Conservation (phyloP, 1,140 invertebrate genomes). For the Eriocheir sinensis region DNA sequence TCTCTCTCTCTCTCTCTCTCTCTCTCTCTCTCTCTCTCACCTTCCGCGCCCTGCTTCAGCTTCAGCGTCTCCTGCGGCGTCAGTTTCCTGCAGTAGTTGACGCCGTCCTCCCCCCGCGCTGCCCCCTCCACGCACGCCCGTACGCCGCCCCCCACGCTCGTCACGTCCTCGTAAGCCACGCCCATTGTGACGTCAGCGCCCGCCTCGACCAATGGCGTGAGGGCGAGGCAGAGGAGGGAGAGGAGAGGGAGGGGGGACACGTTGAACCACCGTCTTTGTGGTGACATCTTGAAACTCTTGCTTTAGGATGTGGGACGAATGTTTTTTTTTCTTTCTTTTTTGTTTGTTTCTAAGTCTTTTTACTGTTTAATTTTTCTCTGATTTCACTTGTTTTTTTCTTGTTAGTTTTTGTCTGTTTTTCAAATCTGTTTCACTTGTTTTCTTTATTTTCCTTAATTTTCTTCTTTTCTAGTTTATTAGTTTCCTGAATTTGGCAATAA, state of each 20-base stretch:
- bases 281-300: too few species aligned
- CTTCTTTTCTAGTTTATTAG: too few species aligned
- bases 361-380: too few species aligned
- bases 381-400: too few species aligned
- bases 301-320: too few species aligned
- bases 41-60: conserved; percentile 49
- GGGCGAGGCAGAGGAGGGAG: background rate
- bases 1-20: background rate
- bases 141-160: conserved; percentile 41
- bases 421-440: too few species aligned
- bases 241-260: background rate
- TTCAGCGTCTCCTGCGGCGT: conserved; percentile 39
- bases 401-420: too few species aligned
- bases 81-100: conserved; percentile 62
- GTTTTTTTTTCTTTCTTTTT: too few species aligned
- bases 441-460: too few species aligned
- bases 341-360: too few species aligned
- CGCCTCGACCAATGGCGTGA: background rate
- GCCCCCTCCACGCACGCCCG: conserved; percentile 39
- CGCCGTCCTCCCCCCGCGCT: conserved; percentile 61
- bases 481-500: too few species aligned
- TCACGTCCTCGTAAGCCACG: conserved; percentile 53
- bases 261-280: too few species aligned
- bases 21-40: conserved; percentile 46
- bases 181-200: conserved; percentile 50